Conservation (phyloP, 2,113 vertebrate genomes). For the Melanostigma gelatinosum region DNA sequence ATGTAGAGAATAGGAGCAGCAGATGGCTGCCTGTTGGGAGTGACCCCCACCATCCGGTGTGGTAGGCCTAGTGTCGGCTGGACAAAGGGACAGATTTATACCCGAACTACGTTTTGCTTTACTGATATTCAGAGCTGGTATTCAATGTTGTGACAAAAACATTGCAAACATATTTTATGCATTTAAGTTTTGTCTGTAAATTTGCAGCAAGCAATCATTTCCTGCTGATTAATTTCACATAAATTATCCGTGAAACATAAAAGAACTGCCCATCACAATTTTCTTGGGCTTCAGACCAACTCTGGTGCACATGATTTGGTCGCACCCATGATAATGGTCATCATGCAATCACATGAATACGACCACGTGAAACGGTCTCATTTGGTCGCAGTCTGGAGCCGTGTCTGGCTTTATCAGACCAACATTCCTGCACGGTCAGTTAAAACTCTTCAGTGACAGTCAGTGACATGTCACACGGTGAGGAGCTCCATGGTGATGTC, state of each 20-base stretch:
- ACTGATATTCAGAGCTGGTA: not conserved
- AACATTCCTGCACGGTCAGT: not conserved
- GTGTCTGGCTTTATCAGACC: not conserved
- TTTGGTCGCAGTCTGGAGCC: not conserved
- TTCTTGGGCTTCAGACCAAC: not conserved
- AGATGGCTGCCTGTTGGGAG: slow-evolving; percentile 33
- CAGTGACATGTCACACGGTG: no score
- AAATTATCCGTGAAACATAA: no score
- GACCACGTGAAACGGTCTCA: not conserved
- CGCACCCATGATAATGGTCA: not conserved
- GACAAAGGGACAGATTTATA: no score
- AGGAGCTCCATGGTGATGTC: not conserved
- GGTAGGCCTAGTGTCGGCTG: not conserved
- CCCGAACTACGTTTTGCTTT: not conserved
- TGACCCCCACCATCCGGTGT: not conserved
- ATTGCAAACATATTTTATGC: not conserved
- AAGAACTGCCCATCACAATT: not conserved
- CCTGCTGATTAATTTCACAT: no score
- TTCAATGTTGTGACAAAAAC: not conserved
- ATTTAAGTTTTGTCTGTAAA: no score
- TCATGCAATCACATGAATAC: not conserved
- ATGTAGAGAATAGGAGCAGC: slow-evolving; percentile 66
- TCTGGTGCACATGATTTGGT: no score
- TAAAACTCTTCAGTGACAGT: not conserved
- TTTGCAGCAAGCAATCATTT: not conserved